Evolutionary conservation across 2,888 invertebrate species (phyloP), one percentile per base, ranked within the genome.

Genomic region (Maniola hyperantus): DNA sequence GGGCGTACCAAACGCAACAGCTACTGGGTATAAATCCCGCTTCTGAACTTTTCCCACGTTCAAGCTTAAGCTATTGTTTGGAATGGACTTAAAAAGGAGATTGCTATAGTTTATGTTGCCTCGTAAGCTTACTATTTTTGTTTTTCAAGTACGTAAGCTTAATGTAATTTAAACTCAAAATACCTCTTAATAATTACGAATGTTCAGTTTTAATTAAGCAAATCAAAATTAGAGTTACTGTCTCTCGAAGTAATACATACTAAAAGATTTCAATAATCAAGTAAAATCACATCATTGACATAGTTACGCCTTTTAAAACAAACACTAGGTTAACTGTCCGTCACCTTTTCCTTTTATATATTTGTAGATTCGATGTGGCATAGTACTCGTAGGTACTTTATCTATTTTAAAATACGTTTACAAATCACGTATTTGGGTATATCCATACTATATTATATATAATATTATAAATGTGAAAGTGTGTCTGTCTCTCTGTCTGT

Each of bases 1-100:
- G 62, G 66, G 48, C 68, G 69, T 68, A 65, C 71, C 64, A 48
- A 68, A 72, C 66, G 70, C 67, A 64, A 65, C 68, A 67, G 33
- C 67, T 61, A 60, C 64, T 59, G 59, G 58, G 46, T 44, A 68
- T 67, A 64, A 70, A 65, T 70, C 64, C 61, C 58, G 61, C 51
- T 68, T 61, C 57, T 11, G 66, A 66, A 62, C 61, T 55, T 18
- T 13, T 42, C 26, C 11, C 50, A 51, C 26, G 13, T 51, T 55
- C 59, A 46, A 59, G 44, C 48, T 57, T 34, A 51, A 58, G 50
- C 58, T 59, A 54, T 53, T 65, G 51, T 51, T 51, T 62, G 36
- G 20, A 62, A 62, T 51, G 39, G 42, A 33, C 42, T 58, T 44
- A 26, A 42, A 58, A 18, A 55, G 26, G 44, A 58, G 58, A 58